Evolutionary conservation across 1,140 invertebrate species (phyloP).

Genomic region (Drosophila truncata): DNA sequence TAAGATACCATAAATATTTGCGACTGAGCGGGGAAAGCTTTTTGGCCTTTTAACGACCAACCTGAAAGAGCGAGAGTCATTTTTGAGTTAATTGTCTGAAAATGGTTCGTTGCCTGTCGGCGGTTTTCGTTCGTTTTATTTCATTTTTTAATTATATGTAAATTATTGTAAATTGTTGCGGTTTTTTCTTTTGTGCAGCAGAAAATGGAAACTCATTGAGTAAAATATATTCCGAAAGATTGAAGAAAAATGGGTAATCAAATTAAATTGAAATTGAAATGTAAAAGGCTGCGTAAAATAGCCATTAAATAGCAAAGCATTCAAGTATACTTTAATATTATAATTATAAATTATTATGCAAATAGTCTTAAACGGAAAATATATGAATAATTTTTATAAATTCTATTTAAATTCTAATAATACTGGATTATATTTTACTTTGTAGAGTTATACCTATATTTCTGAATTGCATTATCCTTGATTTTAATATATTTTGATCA

Average conservation of each 20-base stretch:
- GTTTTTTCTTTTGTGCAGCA: constrained; percentile 47
- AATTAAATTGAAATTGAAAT: neutral
- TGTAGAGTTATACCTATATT: neutral
- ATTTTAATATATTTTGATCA: constrained; percentile 3
- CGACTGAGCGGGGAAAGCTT: neutral
- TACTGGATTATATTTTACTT: neutral
- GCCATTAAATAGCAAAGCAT: neutral
- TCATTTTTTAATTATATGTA: constrained; percentile 66
- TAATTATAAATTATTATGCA: neutral
- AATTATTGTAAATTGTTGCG: constrained; percentile 78
- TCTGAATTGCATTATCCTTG: neutral
- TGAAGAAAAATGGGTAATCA: neutral
- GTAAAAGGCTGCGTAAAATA: neutral
- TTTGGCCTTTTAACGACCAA: constrained; percentile 21
- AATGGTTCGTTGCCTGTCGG: constrained; percentile 38
- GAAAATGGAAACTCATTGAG: constrained; percentile 11
- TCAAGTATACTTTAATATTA: neutral
- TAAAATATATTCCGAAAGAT: neutral
- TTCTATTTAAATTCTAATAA: neutral
- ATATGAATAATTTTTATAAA: neutral
- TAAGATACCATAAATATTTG: constrained; percentile 16
- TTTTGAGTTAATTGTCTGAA: constrained; percentile 70
- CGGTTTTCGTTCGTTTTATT: constrained; percentile 32
- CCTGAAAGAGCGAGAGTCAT: constrained; percentile 43
- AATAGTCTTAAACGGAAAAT: neutral